Conservation (phyloP, 1,140 invertebrate species). For the Micrasema longulum region DNA sequence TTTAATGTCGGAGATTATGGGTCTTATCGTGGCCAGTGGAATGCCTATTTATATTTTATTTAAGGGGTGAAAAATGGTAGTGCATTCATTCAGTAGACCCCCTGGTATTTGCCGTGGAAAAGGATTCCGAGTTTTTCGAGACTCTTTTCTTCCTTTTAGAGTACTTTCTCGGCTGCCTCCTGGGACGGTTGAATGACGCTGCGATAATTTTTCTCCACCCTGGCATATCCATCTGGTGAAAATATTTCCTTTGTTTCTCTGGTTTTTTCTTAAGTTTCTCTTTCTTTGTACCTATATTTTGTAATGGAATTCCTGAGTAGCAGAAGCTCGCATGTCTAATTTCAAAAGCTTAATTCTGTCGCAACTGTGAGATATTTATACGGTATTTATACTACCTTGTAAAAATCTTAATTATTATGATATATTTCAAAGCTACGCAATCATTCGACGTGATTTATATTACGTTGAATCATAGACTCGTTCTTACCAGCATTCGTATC, state of each 20-base stretch:
- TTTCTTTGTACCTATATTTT: conserved; percentile 22
- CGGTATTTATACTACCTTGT: no score
- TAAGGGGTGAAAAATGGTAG: conserved; percentile 39
- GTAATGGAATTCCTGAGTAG: conserved; percentile 38
- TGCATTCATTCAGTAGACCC: conserved; percentile 35
- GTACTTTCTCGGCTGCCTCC: conserved; percentile 16
- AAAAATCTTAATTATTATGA: no score
- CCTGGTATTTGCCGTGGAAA: conserved; percentile 13
- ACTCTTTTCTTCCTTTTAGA: conserved; percentile 6
- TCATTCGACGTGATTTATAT: no score
- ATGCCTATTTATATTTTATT: conserved; percentile 27
- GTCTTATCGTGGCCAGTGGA: conserved; percentile 11
- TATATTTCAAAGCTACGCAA: no score
- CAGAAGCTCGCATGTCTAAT: conserved; percentile 16
- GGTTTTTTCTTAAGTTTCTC: conserved; percentile 12
- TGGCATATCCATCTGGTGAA: conserved; percentile 22
- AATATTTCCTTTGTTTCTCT: conserved; percentile 34
- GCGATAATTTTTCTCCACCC: conserved; percentile 43
- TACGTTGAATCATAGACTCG: no score
- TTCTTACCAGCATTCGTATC: no score
- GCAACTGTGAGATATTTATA: no score
- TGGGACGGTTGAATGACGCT: conserved; percentile 36
- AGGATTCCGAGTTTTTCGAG: conserved; percentile 9
- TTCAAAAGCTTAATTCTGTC: conserved; percentile 17
- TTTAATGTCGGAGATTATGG: no score